These are phyloP conservation scores for Phocoena sinus DNA, from an alignment of 2,113 vertebrate species.

Conservation along the genomic window DNA sequence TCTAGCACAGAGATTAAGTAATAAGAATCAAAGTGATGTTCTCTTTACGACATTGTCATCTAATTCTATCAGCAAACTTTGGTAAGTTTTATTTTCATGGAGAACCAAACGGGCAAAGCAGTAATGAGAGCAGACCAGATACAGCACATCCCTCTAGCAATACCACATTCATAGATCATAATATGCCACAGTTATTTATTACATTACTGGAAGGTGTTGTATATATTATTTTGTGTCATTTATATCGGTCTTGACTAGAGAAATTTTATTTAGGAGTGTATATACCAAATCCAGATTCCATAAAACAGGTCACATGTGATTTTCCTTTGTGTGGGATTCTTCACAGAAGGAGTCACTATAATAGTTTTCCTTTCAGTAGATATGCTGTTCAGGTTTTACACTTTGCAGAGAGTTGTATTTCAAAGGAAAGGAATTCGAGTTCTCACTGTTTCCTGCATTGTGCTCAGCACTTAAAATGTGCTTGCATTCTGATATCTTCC, in stretches of 20 bases:
- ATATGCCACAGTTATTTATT: not conserved
- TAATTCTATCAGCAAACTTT: not conserved
- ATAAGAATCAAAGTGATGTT: slow-evolving; percentile 10
- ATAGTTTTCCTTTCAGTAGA: slow-evolving; percentile 18
- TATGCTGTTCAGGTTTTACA: not conserved
- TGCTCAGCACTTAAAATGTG: not conserved
- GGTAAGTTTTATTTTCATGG: not conserved
- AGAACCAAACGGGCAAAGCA: not conserved
- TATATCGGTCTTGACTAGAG: slow-evolving; percentile 22
- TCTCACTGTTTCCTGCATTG: not conserved
- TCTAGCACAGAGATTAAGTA: not conserved
- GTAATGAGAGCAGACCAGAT: slow-evolving; percentile 1
- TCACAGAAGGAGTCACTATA: not conserved
- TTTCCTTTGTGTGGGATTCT: slow-evolving; percentile 29
- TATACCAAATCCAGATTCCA: not conserved
- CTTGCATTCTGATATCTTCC: not conserved
- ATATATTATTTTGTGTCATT: not conserved
- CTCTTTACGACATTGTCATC: not conserved
- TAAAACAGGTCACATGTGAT: not conserved
- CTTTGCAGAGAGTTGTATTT: slow-evolving; percentile 9
- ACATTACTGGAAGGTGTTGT: not conserved
- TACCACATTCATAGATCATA: not conserved
- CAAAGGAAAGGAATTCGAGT: slow-evolving; percentile 16
- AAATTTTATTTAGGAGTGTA: slow-evolving; percentile 16
- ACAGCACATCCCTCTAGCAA: not conserved